phyloP scores from a whole-genome alignment of 2,113 vertebrate species.

The Sinocyclocheilus rhinocerous region DNA sequence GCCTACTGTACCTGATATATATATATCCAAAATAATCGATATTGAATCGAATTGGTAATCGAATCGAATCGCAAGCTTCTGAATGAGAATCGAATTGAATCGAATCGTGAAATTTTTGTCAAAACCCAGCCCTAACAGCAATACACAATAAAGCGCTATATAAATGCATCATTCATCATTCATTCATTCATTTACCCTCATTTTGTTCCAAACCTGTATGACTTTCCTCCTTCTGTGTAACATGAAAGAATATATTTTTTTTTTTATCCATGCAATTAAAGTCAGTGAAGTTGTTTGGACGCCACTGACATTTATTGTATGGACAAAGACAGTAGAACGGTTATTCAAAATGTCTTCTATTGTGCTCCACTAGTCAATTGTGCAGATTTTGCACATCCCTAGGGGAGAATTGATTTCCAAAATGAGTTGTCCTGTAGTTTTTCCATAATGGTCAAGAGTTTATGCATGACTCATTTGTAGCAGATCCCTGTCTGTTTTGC shows the following conservation, averaged over 20 bases:
- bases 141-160: no score
- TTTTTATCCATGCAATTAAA: neutral
- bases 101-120: no score
- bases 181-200: neutral
- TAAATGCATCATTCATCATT: no score
- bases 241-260: no score
- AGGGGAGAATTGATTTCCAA: neutral
- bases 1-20: no score
- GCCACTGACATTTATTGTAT: neutral
- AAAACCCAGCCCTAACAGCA: no score
- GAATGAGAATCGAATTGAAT: no score
- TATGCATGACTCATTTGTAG: neutral
- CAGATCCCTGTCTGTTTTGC: slow-evolving; percentile 4
- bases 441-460: neutral
- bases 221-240: no score
- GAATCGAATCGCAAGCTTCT: no score
- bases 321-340: neutral
- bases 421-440: neutral
- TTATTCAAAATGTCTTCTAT: neutral
- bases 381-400: neutral
- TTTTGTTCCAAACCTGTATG: neutral
- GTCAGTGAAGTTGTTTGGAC: neutral
- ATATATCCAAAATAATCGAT: no score
- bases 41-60: no score
- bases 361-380: neutral